These are phyloP conservation scores for Gobionotothen gibberifrons DNA, from an alignment of 2,797 vertebrate genomes.

Conservation along the genomic window DNA sequence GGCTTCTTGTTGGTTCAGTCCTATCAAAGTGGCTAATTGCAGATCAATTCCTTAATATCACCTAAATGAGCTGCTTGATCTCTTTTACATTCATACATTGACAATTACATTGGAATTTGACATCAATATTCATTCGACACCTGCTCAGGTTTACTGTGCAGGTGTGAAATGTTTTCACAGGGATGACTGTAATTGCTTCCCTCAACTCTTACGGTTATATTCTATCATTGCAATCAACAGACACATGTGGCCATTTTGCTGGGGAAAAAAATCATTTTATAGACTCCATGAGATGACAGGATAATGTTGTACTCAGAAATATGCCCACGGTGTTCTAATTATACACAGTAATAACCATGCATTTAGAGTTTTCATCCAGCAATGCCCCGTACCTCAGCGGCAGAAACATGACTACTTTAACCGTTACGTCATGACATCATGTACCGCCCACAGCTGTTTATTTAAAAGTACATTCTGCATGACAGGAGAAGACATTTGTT, in stretches of 20 bases:
- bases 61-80: background rate
- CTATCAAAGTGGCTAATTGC: background rate
- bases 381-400: background rate
- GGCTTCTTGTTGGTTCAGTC: background rate
- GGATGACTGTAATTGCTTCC: conserved; percentile 24
- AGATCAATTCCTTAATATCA: conserved; percentile 19
- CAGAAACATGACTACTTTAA: conserved; percentile 1
- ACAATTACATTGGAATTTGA: conserved; percentile 15
- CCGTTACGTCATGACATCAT: background rate
- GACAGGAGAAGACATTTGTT: background rate
- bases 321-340: conserved; percentile 5
- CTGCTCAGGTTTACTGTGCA: conserved; percentile 30
- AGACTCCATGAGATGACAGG: conserved; percentile 14
- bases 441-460: background rate
- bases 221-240: background rate
- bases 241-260: conserved; percentile 28
- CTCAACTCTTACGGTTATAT: conserved; percentile 18
- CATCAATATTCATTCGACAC: conserved; percentile 27
- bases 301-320: conserved; percentile 18
- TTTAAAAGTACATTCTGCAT: background rate
- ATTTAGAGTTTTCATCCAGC: conserved; percentile 2
- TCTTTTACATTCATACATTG: conserved; percentile 8
- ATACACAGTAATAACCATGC: conserved; percentile 16
- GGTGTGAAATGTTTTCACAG: conserved; percentile 26
- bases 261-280: conserved; percentile 29